Conservation (phyloP, 2,888 invertebrate genomes). For the Mythimna loreyi region DNA sequence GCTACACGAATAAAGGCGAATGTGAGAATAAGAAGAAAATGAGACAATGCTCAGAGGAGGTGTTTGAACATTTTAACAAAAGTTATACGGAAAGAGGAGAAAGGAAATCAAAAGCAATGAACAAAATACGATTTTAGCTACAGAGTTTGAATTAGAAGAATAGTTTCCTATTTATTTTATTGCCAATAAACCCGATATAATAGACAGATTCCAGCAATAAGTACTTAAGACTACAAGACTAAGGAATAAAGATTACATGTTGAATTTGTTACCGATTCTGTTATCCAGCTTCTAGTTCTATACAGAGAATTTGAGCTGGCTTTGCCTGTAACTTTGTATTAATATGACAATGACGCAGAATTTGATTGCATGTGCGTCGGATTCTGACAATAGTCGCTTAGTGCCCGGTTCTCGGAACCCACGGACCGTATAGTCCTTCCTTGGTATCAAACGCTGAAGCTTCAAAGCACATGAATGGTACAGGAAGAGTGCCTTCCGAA, state of each 20-base stretch:
- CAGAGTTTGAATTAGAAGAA: slow-evolving; percentile 29
- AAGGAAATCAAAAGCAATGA: slow-evolving; percentile 23
- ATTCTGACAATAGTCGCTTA: slow-evolving; percentile 6
- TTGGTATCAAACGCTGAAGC: slow-evolving; percentile 1
- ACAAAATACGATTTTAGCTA: slow-evolving; percentile 21
- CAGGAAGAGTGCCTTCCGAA: neutral
- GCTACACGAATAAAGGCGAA: neutral
- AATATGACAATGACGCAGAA: slow-evolving; percentile 8
- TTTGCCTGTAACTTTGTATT: slow-evolving; percentile 1
- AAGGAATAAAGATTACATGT: slow-evolving; percentile 8
- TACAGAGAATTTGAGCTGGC: neutral
- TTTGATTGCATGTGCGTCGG: slow-evolving; percentile 15
- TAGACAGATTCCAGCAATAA: slow-evolving; percentile 15
- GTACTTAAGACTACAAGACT: slow-evolving; percentile 20
- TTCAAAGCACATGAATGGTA: neutral
- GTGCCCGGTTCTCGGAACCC: no score
- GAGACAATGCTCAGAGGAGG: slow-evolving; percentile 24
- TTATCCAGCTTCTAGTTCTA: neutral
- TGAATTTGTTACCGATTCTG: slow-evolving; percentile 26
- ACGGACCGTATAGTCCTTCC: neutral
- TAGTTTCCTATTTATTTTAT: slow-evolving; percentile 40
- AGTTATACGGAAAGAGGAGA: slow-evolving; percentile 20
- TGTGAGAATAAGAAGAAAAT: slow-evolving; percentile 32
- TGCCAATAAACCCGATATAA: slow-evolving; percentile 35
- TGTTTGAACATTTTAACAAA: slow-evolving; percentile 40